A percentile compares a stretch with the other conserved stretches of the same genome.
Conservation (phyloP, 2,113 vertebrate species). For the western clawed frog (Xenopus tropicalis) region DNA sequence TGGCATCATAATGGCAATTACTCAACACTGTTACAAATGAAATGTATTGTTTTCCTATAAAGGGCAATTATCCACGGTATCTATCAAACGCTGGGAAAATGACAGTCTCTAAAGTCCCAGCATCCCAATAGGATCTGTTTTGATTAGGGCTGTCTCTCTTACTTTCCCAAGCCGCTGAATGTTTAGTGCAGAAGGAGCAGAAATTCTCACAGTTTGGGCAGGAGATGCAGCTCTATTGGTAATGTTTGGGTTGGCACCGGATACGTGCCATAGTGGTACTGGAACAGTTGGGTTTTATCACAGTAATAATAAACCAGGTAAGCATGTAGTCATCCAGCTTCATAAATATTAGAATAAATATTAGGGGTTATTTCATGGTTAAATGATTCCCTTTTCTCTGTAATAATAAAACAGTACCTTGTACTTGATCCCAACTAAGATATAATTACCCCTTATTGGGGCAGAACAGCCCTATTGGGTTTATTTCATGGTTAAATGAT, state of each 20-base stretch:
- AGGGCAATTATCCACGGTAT: neutral
- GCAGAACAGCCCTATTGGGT: no score
- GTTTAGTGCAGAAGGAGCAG: neutral
- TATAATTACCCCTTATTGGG: no score
- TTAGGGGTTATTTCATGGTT: no score
- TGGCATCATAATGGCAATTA: no score
- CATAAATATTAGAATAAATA: neutral
- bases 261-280: neutral
- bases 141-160: neutral
- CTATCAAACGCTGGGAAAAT: neutral
- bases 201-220: neutral
- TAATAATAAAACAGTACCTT: no score
- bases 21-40: neutral
- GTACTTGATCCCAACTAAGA: no score
- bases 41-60: neutral
- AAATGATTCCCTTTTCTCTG: no score
- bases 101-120: neutral
- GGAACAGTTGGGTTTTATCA: neutral
- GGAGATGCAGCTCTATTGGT: neutral
- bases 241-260: conserved; percentile 20
- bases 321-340: no score
- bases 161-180: neutral
- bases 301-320: no score
- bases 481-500: no score
- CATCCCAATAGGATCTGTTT: neutral